Conservation (phyloP, 2,888 invertebrate genomes). For the Venusia cambrica region DNA sequence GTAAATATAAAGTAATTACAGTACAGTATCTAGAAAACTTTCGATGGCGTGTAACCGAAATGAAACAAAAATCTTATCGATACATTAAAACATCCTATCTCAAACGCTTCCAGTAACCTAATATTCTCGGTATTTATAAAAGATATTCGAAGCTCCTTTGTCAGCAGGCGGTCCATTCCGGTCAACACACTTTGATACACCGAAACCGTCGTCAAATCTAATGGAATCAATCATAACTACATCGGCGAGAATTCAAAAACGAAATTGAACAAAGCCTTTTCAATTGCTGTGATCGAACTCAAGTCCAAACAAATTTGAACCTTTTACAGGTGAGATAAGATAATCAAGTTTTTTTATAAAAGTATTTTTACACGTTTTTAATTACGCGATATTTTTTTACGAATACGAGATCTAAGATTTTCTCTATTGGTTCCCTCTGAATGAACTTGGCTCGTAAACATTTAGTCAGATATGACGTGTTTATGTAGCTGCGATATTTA, state of each 20-base stretch:
- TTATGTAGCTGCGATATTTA: no score
- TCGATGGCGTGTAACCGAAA: no score
- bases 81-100: slow-evolving; percentile 13
- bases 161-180: slow-evolving; percentile 69
- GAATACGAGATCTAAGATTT: no score
- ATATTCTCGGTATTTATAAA: slow-evolving; percentile 38
- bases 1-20: no score
- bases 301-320: slow-evolving; percentile 8
- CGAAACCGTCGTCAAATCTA: slow-evolving; percentile 66
- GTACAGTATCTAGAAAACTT: no score
- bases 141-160: slow-evolving; percentile 47
- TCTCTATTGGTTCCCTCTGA: no score
- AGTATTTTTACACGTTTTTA: no score
- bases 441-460: no score
- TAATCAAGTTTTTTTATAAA: no score
- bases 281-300: slow-evolving; percentile 6
- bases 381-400: no score
- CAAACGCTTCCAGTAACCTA: slow-evolving; percentile 44
- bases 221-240: slow-evolving; percentile 76
- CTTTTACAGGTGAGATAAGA: slow-evolving; percentile 1
- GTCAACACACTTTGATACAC: slow-evolving; percentile 73
- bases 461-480: no score
- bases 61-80: slow-evolving; percentile 5
- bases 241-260: slow-evolving; percentile 42
- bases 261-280: slow-evolving; percentile 32